A percentile compares a stretch with the other conserved stretches of the same genome.
Evolutionary conservation across 2,888 invertebrate species (phyloP).

Genomic region (Protophormia terraenovae): DNA sequence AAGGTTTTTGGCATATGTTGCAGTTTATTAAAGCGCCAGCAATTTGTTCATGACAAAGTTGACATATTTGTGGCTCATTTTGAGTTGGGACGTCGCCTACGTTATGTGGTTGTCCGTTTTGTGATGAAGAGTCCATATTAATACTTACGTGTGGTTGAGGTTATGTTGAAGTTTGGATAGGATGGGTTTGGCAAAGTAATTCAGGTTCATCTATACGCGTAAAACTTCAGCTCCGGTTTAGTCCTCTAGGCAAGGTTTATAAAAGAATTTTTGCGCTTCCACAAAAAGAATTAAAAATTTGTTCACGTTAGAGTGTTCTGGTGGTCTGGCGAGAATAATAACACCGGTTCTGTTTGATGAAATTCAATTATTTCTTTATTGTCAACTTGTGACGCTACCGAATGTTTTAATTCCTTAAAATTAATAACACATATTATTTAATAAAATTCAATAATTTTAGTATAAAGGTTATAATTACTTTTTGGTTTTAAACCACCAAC

Average conservation of each 20-base stretch:
- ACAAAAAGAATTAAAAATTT: slow-evolving; percentile 35
- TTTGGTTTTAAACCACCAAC: too few species aligned
- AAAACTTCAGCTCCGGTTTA: neutral
- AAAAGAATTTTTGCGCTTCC: neutral
- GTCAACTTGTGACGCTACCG: too few species aligned
- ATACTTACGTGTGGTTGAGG: slow-evolving; percentile 47
- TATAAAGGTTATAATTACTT: too few species aligned
- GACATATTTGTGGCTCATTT: slow-evolving; percentile 26
- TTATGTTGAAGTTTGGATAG: slow-evolving; percentile 2
- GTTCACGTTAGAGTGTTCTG: too few species aligned
- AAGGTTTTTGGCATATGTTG: slow-evolving; percentile 25
- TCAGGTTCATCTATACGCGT: neutral
- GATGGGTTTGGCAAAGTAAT: neutral
- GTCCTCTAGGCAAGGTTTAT: neutral
- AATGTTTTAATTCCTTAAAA: too few species aligned
- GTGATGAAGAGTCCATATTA: slow-evolving; percentile 26
- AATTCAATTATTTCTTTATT: too few species aligned
- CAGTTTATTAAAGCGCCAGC: neutral
- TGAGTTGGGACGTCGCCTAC: neutral
- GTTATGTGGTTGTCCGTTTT: slow-evolving; percentile 45
- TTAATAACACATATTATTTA: too few species aligned
- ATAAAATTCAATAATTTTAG: too few species aligned
- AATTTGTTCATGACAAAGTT: slow-evolving; percentile 32
- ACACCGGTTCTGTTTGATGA: too few species aligned
- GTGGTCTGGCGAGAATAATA: too few species aligned